These are phyloP conservation scores for Musca vetustissima DNA, from an alignment of 1,140 invertebrate genomes.

Conservation along the genomic window DNA sequence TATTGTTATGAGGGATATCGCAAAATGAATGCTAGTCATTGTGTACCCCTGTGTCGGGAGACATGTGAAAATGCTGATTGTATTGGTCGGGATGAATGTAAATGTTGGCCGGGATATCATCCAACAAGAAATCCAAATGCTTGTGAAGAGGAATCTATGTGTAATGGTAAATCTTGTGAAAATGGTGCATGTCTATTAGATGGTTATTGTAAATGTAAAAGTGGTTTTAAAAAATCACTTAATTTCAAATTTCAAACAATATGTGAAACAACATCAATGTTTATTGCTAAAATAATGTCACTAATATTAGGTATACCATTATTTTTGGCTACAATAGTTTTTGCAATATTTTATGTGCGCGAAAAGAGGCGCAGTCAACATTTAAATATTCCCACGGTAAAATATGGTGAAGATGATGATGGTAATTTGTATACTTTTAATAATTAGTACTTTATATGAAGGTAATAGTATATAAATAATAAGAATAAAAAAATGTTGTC, in stretches of 20 bases:
- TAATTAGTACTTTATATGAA: too few species aligned
- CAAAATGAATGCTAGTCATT: neutral
- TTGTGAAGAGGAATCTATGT: neutral
- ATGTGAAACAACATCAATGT: neutral
- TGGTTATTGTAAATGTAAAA: neutral
- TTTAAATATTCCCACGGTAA: too few species aligned
- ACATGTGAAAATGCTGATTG: neutral
- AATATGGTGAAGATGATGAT: neutral
- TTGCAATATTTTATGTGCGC: neutral
- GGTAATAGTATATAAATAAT: too few species aligned
- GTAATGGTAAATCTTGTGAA: neutral
- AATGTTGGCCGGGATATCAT: neutral
- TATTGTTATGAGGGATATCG: neutral
- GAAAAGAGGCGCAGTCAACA: neutral
- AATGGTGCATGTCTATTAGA: neutral
- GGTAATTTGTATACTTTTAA: neutral
- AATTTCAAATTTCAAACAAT: neutral
- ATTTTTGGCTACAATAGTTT: neutral
- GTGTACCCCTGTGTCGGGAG: neutral
- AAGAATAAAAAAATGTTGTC: too few species aligned
- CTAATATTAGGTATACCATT: neutral
- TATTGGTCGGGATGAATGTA: neutral
- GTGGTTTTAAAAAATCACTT: neutral
- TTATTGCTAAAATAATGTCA: conserved; percentile 12
- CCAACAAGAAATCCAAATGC: neutral